Evolutionary conservation across 2,797 vertebrate genomes (phyloP), one percentile per base, ranked within the genome.

Genomic region (Eutrigla gurnardus): DNA sequence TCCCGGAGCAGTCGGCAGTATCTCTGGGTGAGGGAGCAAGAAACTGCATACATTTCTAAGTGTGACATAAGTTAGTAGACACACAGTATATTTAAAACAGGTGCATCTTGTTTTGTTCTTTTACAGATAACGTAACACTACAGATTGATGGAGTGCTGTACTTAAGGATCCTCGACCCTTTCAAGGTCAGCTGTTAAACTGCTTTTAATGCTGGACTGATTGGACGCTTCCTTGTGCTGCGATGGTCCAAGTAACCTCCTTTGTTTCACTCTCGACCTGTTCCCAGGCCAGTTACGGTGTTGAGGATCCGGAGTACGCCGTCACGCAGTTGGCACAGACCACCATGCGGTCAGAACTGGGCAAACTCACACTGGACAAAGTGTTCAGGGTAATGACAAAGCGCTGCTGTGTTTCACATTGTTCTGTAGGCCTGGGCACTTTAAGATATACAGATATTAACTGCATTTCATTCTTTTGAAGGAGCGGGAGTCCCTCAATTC

Each of bases 141-240:
- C 97, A 98, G 89, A 99, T 99, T 0, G 98, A 99, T 43, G 98
- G 98, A 3, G 98, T 99, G n/a, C 95, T 99, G 55, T 99, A 98
- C 65, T 88, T 99, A 53, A 94, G 97, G 65, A 97, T 99, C 86
- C 88, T 98, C 77, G 96, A 99, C 70, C 96, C 98, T 45, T 99
- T 97, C 85, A 99, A 98, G 96, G 98, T 98, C 93, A 1, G 55
- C 15, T 47, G 36, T 8, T 25, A 39, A 18, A 5, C 14, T 42
- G 4, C 5, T 18, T 53, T 9, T 18, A 3, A 25, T 18, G 35
- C 17, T 18, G 7, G 2, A 49, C 12, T 7, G 2, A 35, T 35
- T 37, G 11, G 47, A 7, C n/a, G 10, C 3, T 57, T 1, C 2
- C 0, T 55, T 35, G 15, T 11, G 8, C 2, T 36, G 7, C 25